Percentiles rank a stretch among this genome's conserved stretches.
These are phyloP conservation scores for Buphagus erythrorhynchus DNA, from an alignment of 2,797 vertebrate genomes.

Conservation along the genomic window DNA sequence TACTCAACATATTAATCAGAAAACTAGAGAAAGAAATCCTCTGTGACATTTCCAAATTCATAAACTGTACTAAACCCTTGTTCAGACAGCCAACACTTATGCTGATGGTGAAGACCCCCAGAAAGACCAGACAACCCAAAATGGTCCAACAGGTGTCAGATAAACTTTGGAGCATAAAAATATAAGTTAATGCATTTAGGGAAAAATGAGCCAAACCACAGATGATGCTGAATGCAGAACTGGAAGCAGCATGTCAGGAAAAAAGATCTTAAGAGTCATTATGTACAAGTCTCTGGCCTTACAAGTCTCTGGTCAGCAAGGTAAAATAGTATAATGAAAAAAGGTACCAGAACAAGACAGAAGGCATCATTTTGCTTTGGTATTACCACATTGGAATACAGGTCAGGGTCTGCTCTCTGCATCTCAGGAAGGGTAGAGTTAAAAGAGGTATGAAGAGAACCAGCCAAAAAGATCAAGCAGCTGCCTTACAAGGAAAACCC, in stretches of 20 bases:
- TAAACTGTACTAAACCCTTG: neutral
- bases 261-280: neutral
- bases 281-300: neutral
- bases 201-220: neutral
- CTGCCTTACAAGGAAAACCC: neutral
- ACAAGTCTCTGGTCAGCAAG: neutral
- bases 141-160: neutral
- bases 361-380: neutral
- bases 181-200: neutral
- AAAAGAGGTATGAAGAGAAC: neutral
- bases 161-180: neutral
- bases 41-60: neutral
- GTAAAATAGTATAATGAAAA: neutral
- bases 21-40: neutral
- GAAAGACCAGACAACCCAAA: neutral
- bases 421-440: neutral
- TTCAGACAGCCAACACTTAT: neutral
- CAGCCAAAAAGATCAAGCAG: neutral
- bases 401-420: neutral
- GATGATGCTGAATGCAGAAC: neutral
- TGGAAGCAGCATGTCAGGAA: rapidly evolving
- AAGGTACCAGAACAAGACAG: neutral
- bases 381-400: neutral
- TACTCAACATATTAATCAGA: neutral
- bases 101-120: neutral